Base-by-base conservation (phyloP, 2,888 invertebrate species). In the Andricus curvator region DNA sequence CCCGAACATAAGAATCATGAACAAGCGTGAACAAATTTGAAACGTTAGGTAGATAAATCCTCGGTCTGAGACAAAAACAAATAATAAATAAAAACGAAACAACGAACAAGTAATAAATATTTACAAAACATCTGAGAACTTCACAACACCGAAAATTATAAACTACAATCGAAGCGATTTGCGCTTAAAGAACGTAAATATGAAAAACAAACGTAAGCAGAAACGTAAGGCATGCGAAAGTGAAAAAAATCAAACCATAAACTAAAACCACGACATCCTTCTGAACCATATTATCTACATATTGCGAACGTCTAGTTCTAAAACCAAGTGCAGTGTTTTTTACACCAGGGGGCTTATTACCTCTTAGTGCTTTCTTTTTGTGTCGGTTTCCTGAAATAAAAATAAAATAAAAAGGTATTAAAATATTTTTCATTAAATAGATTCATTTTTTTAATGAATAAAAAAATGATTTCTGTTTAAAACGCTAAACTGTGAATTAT, bases 341-440 rank as follows among this genome's bases (percentile, higher is more conserved):
- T 85, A 88, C 85, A 78, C 86, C 81, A 81, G 82, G 85, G 81
- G 85, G 85, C 84, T 91, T 92, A 90, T 89, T 92, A 92, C 92
- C 92, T 92, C 90, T 91, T 85, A 88, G 85, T 81, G 89, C 87
- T 88, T 92, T 92, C 81, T 92, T 92, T 88, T 91, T 92, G 85
- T 92, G 92, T 66, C 92, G 90, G 82, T 89, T 92, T 67, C 92
- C 92, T 92, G 85, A 20, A 88, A 87, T 79, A 79, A 81, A 74
- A 56, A 78, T 20, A 33, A 66, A 66, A 68, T 20, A 33, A 66
- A 66, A 68, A 68, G 48, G 48, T 48, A 48, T 17, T 15, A 4
- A 1, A 60, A n/a, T 9, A n/a, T 60, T 60, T 56, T 9, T 22
- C 56, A 22, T 11, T 22, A 15, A 62, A 13, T 25, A 6, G 4